phyloP scores from a whole-genome alignment of 2,888 invertebrate species.

The Copidosoma aretas region DNA sequence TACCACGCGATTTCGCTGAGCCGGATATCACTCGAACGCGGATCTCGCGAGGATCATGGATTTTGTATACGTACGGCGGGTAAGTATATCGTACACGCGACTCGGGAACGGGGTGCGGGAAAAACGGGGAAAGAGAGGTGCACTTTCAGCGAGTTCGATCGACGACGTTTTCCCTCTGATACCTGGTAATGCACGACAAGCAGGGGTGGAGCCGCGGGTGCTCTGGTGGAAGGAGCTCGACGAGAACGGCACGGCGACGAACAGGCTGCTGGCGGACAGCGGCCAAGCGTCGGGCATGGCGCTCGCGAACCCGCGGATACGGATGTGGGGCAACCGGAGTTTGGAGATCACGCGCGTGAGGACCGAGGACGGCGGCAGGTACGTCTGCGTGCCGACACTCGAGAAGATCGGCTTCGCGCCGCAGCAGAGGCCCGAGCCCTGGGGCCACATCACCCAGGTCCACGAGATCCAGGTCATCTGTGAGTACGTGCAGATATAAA shows the following conservation, averaged over 20 bases:
- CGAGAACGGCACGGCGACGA: conserved; percentile 34
- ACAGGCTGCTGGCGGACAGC: conserved; percentile 69
- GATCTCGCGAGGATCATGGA: too few species aligned
- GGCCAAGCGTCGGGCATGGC: conserved; percentile 63
- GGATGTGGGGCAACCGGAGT: conserved; percentile 75
- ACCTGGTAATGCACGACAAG: too few species aligned
- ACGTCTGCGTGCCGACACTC: conserved; percentile 74
- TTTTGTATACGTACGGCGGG: too few species aligned
- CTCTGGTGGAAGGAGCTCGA: conserved; percentile 53
- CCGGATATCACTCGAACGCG: too few species aligned
- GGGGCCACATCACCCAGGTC: conserved; percentile 74
- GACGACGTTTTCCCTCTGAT: too few species aligned
- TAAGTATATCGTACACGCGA: too few species aligned
- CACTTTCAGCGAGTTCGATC: too few species aligned
- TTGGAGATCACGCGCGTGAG: conserved; percentile 69
- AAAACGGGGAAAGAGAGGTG: too few species aligned
- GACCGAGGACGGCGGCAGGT: conserved; percentile 71
- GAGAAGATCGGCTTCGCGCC: too few species aligned
- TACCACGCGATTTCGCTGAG: too few species aligned
- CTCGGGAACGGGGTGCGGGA: too few species aligned
- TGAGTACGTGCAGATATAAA: conserved; percentile 62
- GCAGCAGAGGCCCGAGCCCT: conserved; percentile 71
- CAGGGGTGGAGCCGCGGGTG: conserved; percentile 50
- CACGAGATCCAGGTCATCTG: conserved; percentile 82
- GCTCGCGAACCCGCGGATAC: conserved; percentile 64